phyloP scores from a whole-genome alignment of 2,888 invertebrate genomes.

The Scrobipalpa atriplicella region DNA sequence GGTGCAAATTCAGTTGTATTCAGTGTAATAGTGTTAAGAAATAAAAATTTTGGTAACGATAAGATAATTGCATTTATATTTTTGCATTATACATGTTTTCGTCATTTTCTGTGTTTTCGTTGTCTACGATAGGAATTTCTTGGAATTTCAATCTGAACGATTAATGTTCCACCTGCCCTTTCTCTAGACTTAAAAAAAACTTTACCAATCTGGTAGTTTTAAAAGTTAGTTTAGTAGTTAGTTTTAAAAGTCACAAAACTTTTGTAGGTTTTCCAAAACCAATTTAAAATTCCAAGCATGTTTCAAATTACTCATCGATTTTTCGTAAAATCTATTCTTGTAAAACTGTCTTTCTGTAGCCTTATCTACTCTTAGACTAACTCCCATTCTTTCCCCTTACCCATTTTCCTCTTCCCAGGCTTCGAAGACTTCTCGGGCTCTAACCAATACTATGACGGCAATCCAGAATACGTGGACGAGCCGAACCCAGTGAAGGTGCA shows the following conservation, averaged over 20 bases:
- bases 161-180: too few species aligned
- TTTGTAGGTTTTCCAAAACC: not conserved
- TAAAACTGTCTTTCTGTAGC: too few species aligned
- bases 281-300: not conserved
- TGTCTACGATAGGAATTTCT: not conserved
- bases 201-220: not conserved
- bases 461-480: conserved; percentile 55
- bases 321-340: too few species aligned
- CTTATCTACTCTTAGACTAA: not conserved
- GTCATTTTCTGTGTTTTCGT: too few species aligned
- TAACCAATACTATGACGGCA: conserved; percentile 56
- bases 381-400: not conserved
- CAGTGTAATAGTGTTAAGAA: too few species aligned
- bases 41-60: too few species aligned
- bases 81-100: too few species aligned
- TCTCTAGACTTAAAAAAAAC: not conserved
- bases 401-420: conserved; percentile 43
- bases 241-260: not conserved
- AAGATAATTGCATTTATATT: too few species aligned
- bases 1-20: too few species aligned
- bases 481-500: conserved; percentile 52
- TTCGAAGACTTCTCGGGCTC: conserved; percentile 59
- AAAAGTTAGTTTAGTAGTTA: too few species aligned
- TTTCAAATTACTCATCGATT: not conserved
- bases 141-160: not conserved